A percentile compares a stretch with the other conserved stretches of the same genome.
Conservation (phyloP, 2,797 vertebrate species). For the Cynopterus sphinx region DNA sequence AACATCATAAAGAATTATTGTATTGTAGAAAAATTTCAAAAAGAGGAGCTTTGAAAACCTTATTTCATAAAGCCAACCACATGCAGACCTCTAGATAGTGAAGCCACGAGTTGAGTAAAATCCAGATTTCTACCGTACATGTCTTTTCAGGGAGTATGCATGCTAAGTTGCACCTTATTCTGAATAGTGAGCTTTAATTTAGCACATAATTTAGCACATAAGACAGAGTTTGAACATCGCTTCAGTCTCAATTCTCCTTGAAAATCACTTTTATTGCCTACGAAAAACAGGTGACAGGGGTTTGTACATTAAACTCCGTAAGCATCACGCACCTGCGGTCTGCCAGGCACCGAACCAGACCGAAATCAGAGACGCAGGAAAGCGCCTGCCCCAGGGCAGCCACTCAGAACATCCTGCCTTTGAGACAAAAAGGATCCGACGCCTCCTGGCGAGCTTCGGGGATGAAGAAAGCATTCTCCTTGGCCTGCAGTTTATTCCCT, state of each 20-base stretch:
- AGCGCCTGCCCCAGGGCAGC: background rate
- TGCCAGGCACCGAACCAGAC: background rate
- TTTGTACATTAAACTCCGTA: background rate
- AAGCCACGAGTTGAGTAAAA: background rate
- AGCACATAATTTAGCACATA: conserved; percentile 2
- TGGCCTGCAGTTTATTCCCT: background rate
- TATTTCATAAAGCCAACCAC: conserved; percentile 1
- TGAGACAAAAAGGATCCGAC: background rate
- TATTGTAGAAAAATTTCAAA: conserved; percentile 4
- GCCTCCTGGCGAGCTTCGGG: background rate
- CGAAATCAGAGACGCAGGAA: background rate
- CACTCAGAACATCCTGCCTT: background rate
- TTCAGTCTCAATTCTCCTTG: conserved; percentile 11
- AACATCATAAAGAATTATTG: background rate
- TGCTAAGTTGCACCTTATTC: background rate
- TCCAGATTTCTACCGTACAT: background rate
- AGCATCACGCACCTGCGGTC: background rate
- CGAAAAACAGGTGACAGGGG: background rate
- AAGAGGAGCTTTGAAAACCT: background rate
- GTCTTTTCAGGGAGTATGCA: background rate
- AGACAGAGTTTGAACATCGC: conserved; percentile 15
- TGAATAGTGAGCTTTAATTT: conserved; percentile 39
- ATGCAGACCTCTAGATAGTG: background rate
- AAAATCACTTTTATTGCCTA: conserved; percentile 19
- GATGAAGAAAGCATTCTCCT: background rate